Percentiles rank a stretch among this genome's conserved stretches.
Evolutionary conservation across 2,888 invertebrate species (phyloP).

Genomic region (Coleophora deauratella): DNA sequence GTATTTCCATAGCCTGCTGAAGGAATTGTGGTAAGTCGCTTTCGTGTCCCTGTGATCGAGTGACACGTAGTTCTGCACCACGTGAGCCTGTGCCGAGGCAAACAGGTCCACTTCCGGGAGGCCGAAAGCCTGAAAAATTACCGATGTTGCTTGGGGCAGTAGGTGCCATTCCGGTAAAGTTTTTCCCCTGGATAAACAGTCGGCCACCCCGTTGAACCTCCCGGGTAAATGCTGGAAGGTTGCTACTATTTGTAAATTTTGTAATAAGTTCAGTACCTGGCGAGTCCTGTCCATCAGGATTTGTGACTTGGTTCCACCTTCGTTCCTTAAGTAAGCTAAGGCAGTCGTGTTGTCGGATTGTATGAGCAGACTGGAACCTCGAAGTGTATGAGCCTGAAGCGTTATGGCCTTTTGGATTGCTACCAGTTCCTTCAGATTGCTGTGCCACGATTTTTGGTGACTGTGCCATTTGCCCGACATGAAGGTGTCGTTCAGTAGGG

Average conservation of each 20-base stretch:
- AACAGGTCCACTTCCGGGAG: slow-evolving; percentile 18
- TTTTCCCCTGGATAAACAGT: slow-evolving; percentile 13
- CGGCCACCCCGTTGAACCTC: slow-evolving; percentile 16
- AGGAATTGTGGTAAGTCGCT: slow-evolving; percentile 16
- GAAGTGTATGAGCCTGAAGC: not conserved
- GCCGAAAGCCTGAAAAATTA: too few relatives aligned
- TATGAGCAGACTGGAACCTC: not conserved
- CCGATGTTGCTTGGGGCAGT: slow-evolving; percentile 8
- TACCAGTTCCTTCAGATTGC: too few relatives aligned
- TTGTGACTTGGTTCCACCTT: slow-evolving; percentile 19
- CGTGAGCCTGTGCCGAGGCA: slow-evolving; percentile 11
- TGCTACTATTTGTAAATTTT: slow-evolving; percentile 12
- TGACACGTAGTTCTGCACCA: slow-evolving; percentile 14
- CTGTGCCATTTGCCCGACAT: too few relatives aligned
- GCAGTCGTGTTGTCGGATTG: slow-evolving; percentile 10
- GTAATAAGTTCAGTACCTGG: slow-evolving; percentile 8
- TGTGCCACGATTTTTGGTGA: too few relatives aligned
- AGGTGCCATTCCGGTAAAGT: slow-evolving; percentile 15
- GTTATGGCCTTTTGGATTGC: too few relatives aligned
- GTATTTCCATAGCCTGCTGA: slow-evolving; percentile 10
- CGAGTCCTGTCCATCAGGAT: slow-evolving; percentile 12
- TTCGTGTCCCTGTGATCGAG: slow-evolving; percentile 13
- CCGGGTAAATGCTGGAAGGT: slow-evolving; percentile 18
- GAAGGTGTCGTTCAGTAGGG: too few relatives aligned
- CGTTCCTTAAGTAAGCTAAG: slow-evolving; percentile 18